Percentiles rank a stretch among this genome's conserved stretches.
These are phyloP conservation scores for Chrysina gloriosa DNA, from an alignment of 2,888 invertebrate species.

Conservation along the genomic window DNA sequence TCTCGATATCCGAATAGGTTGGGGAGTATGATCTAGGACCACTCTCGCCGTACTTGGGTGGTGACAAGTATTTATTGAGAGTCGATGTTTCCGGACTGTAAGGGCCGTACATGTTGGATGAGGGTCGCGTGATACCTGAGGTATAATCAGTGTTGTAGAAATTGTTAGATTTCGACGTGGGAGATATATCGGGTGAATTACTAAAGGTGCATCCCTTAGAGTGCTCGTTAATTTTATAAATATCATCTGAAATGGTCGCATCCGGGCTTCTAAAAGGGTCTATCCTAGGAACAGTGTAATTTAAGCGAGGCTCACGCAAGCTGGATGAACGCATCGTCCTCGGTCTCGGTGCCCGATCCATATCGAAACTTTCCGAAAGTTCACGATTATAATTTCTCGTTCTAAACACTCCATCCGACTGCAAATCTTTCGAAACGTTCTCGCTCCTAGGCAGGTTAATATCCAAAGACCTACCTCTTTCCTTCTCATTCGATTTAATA, in stretches of 20 bases:
- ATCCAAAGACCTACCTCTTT: constrained; percentile 20
- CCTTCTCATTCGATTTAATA: constrained; percentile 42
- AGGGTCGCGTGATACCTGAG: constrained; percentile 43
- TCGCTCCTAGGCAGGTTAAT: neutral
- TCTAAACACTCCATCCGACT: neutral
- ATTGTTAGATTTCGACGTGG: constrained; percentile 34
- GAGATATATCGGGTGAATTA: constrained; percentile 9
- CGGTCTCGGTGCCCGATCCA: constrained; percentile 42
- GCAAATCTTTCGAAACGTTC: neutral
- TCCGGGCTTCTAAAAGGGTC: constrained; percentile 56
- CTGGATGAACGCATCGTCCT: constrained; percentile 54
- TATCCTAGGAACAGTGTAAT: constrained; percentile 29
- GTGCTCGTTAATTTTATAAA: constrained; percentile 16
- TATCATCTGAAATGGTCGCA: constrained; percentile 56
- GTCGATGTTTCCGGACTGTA: constrained; percentile 54
- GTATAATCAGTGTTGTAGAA: constrained; percentile 45
- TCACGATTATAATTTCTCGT: constrained; percentile 14
- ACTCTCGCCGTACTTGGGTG: constrained; percentile 48
- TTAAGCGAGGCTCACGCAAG: constrained; percentile 52
- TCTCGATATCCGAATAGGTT: constrained; percentile 50
- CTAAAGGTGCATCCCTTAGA: neutral
- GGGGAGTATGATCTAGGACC: constrained; percentile 45
- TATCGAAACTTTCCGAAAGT: constrained; percentile 51
- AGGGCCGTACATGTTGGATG: constrained; percentile 45
- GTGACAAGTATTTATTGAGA: constrained; percentile 45